Conservation (phyloP, 2,113 vertebrate species). For the Lophura nycthemera region DNA sequence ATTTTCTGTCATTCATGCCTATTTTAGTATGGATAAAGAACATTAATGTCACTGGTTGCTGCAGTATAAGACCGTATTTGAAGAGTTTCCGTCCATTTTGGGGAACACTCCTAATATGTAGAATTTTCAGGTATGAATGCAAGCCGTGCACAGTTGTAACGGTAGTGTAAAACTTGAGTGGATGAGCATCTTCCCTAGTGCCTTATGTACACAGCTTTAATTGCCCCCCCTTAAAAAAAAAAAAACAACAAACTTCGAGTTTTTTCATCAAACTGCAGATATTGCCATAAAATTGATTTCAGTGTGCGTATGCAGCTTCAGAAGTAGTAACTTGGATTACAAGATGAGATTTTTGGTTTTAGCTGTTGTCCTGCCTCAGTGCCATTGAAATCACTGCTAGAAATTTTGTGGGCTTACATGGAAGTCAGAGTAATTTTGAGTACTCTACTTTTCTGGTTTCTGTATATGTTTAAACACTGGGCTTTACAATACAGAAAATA, state of each 20-base stretch:
- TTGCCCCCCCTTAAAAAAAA: background rate
- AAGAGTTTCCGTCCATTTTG: background rate
- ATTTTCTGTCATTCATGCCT: background rate
- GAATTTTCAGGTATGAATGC: background rate
- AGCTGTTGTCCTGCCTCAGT: accelerated
- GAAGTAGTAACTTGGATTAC: background rate
- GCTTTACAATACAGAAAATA: background rate
- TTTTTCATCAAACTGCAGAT: background rate
- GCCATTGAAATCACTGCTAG: background rate
- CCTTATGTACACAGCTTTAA: accelerated
- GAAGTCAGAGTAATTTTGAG: background rate
- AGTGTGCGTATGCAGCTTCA: background rate
- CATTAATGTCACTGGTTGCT: background rate
- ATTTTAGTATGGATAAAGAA: background rate
- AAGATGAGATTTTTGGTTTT: background rate
- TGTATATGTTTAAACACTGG: background rate
- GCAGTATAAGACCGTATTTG: background rate
- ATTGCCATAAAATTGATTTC: background rate
- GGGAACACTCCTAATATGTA: background rate
- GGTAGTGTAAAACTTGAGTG: background rate
- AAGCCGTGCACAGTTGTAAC: background rate
- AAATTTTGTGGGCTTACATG: background rate
- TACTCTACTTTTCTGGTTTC: background rate
- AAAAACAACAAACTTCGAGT: background rate
- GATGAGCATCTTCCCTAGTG: background rate